Conservation (phyloP, 2,113 vertebrate genomes). For the Chaetorhynchus papuensis region DNA sequence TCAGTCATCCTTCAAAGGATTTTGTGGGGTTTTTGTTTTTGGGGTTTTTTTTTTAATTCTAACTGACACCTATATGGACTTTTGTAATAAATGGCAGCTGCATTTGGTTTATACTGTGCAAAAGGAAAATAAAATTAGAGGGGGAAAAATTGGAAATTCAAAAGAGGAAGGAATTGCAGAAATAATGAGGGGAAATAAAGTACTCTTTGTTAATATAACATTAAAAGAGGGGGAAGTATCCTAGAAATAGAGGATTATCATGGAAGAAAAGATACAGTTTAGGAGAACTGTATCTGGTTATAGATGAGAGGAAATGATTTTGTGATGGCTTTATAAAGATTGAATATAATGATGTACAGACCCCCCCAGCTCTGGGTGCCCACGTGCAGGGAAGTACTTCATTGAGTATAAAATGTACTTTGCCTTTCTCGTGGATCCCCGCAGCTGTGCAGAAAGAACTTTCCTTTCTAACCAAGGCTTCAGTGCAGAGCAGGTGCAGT, state of each 20-base stretch:
- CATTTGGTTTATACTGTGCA: not conserved
- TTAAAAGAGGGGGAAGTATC: not conserved
- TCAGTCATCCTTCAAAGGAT: not conserved
- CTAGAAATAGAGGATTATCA: not conserved
- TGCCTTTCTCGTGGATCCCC: not conserved
- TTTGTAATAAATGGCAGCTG: not conserved
- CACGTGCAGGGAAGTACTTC: fast-evolving
- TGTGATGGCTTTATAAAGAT: not conserved
- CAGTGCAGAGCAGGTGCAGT: not conserved
- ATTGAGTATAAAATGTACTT: not conserved
- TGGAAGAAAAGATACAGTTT: not conserved
- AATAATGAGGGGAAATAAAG: not conserved
- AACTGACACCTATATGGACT: not conserved
- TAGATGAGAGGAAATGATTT: not conserved
- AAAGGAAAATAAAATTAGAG: not conserved
- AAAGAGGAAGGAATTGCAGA: not conserved
- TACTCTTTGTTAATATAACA: not conserved
- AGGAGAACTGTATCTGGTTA: not conserved
- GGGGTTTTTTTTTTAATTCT: not conserved
- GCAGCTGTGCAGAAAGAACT: not conserved
- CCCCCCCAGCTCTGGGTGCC: not conserved
- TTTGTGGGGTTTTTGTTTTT: fast-evolving
- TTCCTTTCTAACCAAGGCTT: not conserved
- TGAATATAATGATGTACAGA: not conserved
- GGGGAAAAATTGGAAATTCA: not conserved